Base-by-base conservation (phyloP, 2,797 vertebrate species). In the Vipera ursinii region DNA sequence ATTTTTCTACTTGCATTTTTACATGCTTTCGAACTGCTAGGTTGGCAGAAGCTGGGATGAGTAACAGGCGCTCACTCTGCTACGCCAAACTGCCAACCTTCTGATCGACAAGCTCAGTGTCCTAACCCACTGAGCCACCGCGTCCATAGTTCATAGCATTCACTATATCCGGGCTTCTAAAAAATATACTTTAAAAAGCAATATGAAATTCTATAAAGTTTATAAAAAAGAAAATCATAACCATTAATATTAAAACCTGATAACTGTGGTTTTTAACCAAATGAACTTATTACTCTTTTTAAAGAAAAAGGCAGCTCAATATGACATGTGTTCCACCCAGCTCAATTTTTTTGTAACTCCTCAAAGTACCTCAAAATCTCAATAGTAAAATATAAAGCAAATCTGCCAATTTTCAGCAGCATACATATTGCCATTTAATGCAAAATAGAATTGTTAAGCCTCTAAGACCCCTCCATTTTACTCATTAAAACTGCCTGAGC, bases 151-250 rank as follows among this genome's bases (percentile, higher is more conserved):
- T 65, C 51, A 0, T 86, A 65, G 6, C 0, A 57, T 85, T 85
- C 38, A 26, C 53, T 91, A 13, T 61, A 61, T 61, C 9, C 56
- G 65, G 48, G 2, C n/a, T 61, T 51, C 38, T 86, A 89, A 9
- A 89, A 89, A 88, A 69, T 53, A 69, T 14, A 86, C 6, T 89
- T 89, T 51, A 92, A 89, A 86, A 88, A 93, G 3, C 78, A 82
- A 6, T 87, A 87, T 28, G 87, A 3, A 91, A 28, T 87, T 32
- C 7, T 28, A 61, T 8, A 20, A 6, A 85, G 55, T 89, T 60
- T 3, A 28, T 22, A 73, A 60, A 51, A 17, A 28, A 61, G 15
- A n/a, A 26, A 85, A 44, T 32, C 44, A 82, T 59, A 90, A 92
- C 4, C 32, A 6, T 4, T 4, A 2, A 0, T 32, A 93, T 92